Conservation (phyloP, 2,797 vertebrate species). For the Cygnus olor region DNA sequence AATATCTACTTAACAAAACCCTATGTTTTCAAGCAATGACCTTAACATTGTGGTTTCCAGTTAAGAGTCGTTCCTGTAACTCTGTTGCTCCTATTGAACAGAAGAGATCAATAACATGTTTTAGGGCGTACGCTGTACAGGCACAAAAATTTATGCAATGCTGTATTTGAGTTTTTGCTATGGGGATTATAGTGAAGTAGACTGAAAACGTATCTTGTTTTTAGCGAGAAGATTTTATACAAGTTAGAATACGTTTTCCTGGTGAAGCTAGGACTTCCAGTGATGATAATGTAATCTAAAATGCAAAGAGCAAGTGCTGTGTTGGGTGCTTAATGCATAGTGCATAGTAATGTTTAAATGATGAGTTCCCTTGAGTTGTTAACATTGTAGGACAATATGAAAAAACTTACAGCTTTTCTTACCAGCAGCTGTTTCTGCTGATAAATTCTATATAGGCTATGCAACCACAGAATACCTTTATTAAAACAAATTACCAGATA, state of each 20-base stretch:
- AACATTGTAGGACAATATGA: slow-evolving; percentile 46
- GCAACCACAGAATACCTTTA: slow-evolving; percentile 35
- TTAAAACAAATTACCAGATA: slow-evolving; percentile 46
- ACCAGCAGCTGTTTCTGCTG: slow-evolving; percentile 47
- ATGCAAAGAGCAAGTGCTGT: slow-evolving; percentile 26
- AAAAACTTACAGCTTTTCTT: slow-evolving; percentile 63
- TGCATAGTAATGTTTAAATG: slow-evolving; percentile 51
- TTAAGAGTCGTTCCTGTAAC: slow-evolving; percentile 26
- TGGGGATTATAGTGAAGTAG: neutral
- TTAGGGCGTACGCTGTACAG: neutral
- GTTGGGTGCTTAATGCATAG: slow-evolving; percentile 50
- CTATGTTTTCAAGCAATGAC: neutral
- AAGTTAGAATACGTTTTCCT: neutral
- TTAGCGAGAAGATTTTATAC: neutral
- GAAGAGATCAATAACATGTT: slow-evolving; percentile 19
- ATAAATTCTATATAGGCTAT: slow-evolving; percentile 17
- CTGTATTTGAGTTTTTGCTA: neutral
- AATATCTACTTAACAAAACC: neutral
- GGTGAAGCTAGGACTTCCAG: slow-evolving; percentile 23
- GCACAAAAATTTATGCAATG: neutral
- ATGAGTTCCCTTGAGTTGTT: slow-evolving; percentile 35
- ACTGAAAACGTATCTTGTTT: neutral
- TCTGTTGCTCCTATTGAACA: neutral
- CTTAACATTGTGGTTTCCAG: neutral
- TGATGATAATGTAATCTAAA: slow-evolving; percentile 53